These are phyloP conservation scores for Xanthia togata DNA, from an alignment of 2,888 invertebrate species.

Conservation along the genomic window DNA sequence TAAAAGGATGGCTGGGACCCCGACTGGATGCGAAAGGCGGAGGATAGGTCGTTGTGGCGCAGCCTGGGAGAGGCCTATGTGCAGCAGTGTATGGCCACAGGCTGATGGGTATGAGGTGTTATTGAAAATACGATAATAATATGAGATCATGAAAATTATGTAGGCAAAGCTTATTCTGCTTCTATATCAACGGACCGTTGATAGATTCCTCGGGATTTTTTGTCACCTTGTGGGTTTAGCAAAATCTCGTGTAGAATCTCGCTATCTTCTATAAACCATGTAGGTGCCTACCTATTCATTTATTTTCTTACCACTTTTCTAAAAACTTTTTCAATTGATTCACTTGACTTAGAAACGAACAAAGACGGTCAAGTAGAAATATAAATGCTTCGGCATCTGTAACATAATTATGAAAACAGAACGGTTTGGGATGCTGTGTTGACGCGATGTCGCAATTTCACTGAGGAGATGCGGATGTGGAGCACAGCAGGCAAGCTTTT, in stretches of 20 bases:
- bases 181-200: not conserved
- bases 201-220: not conserved
- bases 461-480: slow-evolving; percentile 43
- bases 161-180: not conserved
- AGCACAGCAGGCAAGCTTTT: slow-evolving; percentile 46
- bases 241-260: not conserved
- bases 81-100: no score
- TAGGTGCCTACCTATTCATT: no score
- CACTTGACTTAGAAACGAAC: slow-evolving; percentile 1
- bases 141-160: not conserved
- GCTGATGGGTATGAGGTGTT: not conserved
- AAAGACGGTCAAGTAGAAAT: not conserved
- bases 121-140: not conserved
- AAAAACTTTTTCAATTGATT: not conserved
- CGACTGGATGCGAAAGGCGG: no score
- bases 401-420: slow-evolving; percentile 36
- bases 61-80: no score
- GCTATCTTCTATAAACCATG: not conserved
- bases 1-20: no score
- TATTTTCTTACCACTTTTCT: not conserved
- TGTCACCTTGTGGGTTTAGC: not conserved
- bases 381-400: slow-evolving; percentile 35
- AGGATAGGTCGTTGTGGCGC: no score
- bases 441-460: slow-evolving; percentile 47
- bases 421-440: slow-evolving; percentile 32